phyloP scores from a whole-genome alignment of 2,888 invertebrate genomes.

The Orthosia incerta region DNA sequence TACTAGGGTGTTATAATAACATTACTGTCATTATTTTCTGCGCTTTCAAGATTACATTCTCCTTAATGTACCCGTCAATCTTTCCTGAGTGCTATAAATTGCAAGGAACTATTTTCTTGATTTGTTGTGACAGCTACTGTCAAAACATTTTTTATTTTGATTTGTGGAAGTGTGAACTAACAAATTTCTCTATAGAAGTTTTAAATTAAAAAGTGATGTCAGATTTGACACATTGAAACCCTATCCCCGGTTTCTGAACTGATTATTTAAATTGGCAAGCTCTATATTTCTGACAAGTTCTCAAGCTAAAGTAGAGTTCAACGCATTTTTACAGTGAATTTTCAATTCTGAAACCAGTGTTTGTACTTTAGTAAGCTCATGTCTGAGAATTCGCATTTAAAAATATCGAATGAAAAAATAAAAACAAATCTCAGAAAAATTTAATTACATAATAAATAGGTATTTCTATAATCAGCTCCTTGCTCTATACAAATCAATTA shows the following conservation, averaged over 20 bases:
- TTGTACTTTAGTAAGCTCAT: no score
- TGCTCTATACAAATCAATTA: neutral
- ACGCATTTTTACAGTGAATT: no score
- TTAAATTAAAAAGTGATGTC: neutral
- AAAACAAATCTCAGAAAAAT: neutral
- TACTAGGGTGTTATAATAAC: constrained; percentile 28
- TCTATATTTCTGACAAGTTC: no score
- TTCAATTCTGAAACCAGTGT: no score
- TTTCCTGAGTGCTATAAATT: constrained; percentile 37
- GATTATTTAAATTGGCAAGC: no score
- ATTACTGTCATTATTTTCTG: constrained; percentile 29
- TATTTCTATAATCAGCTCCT: no score
- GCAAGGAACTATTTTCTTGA: constrained; percentile 38
- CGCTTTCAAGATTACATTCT: constrained; percentile 29
- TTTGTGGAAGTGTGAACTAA: neutral
- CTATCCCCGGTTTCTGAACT: no score
- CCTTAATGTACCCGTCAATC: constrained; percentile 52
- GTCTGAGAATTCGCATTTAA: neutral
- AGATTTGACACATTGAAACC: neutral
- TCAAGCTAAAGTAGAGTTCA: no score
- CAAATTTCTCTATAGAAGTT: neutral
- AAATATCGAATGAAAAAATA: neutral
- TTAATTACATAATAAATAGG: neutral
- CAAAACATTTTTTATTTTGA: constrained; percentile 6
- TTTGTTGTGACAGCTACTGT: constrained; percentile 22